phyloP scores from a whole-genome alignment of 2,888 invertebrate species.

The Chalcis sispes region DNA sequence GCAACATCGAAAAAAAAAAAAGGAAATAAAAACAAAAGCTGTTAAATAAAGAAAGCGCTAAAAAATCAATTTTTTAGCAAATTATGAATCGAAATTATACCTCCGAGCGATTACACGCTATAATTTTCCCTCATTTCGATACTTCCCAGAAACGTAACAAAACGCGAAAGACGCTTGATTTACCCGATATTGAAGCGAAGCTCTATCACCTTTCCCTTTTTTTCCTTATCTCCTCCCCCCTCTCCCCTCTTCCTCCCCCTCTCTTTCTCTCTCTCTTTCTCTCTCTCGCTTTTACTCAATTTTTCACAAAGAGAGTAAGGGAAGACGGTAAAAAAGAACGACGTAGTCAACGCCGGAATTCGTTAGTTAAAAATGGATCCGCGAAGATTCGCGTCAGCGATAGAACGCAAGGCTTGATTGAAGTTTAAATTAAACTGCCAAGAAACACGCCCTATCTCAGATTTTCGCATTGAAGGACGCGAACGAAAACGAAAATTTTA shows the following conservation, averaged over 20 bases:
- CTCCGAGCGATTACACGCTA: conserved; percentile 1
- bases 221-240: background rate
- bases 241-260: background rate
- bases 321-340: background rate
- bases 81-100: background rate
- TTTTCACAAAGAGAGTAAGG: conserved; percentile 1
- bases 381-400: conserved; percentile 19
- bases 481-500: no score
- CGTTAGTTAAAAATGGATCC: conserved; percentile 43
- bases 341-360: conserved; percentile 13
- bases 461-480: no score
- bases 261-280: background rate
- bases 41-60: no score
- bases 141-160: background rate
- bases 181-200: conserved; percentile 9
- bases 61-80: background rate
- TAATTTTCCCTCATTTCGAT: no score
- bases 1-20: background rate
- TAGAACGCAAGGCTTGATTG: conserved; percentile 36
- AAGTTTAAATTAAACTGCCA: conserved; percentile 48
- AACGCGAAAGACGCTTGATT: no score
- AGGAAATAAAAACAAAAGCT: background rate
- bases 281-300: background rate
- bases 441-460: no score
- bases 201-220: background rate